phyloP scores from a whole-genome alignment of 2,797 vertebrate genomes.

The Notamacropus eugenii region DNA sequence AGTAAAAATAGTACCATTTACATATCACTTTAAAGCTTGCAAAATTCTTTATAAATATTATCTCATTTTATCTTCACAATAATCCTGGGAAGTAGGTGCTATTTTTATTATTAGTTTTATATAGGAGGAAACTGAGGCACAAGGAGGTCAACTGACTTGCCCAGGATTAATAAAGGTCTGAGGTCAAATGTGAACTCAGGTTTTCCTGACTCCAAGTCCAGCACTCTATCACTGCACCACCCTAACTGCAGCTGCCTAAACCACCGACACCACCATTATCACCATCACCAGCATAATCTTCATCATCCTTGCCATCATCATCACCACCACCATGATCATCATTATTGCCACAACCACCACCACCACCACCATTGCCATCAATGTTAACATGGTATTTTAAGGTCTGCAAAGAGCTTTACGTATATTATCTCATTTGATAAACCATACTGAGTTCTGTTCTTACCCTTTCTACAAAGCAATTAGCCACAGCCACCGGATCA shows the following conservation, averaged over 20 bases:
- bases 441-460: constrained; percentile 54
- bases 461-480: constrained; percentile 96
- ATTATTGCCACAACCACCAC: too few species aligned
- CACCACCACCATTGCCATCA: neutral
- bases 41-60: neutral
- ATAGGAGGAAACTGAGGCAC: neutral
- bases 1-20: neutral
- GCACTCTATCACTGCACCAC: neutral
- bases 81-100: neutral
- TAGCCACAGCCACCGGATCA: constrained; percentile 94
- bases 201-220: neutral
- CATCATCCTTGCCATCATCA: too few species aligned
- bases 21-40: neutral
- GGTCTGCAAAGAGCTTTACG: neutral
- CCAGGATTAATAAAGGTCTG: neutral
- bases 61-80: neutral
- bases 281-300: too few species aligned
- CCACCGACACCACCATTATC: too few species aligned
- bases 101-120: neutral
- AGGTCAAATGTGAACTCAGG: neutral
- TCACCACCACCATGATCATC: too few species aligned
- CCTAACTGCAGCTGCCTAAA: neutral
- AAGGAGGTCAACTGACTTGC: neutral
- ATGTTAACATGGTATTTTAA: neutral
- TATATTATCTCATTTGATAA: neutral